A percentile compares a stretch with the other conserved stretches of the same genome.
phyloP scores from a whole-genome alignment of 2,888 invertebrate species.

The Cotesia congregata region DNA sequence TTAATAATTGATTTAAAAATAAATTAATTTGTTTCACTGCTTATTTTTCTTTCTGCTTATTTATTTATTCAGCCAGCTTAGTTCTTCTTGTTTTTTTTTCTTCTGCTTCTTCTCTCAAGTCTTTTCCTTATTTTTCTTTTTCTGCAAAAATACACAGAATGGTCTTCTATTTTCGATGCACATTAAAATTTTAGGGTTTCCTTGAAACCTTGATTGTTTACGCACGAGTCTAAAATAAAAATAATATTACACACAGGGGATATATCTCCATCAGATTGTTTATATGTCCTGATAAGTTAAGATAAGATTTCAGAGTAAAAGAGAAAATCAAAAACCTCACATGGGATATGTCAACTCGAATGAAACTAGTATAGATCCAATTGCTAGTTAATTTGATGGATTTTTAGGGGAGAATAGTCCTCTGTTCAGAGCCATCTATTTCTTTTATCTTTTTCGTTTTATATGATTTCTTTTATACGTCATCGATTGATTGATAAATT shows the following conservation, averaged over 20 bases:
- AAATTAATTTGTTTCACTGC: neutral
- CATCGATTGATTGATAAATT: neutral
- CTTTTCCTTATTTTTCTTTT: too few relatives aligned
- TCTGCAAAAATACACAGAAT: too few relatives aligned
- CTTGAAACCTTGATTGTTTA: neutral
- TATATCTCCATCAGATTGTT: conserved; percentile 2
- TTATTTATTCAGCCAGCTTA: too few relatives aligned
- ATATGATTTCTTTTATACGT: neutral
- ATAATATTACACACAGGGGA: neutral
- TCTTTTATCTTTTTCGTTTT: neutral
- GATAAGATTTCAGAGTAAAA: conserved; percentile 21
- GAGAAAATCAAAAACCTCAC: neutral
- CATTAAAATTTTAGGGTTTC: neutral
- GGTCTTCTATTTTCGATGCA: neutral
- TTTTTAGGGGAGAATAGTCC: neutral
- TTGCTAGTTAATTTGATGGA: conserved; percentile 20
- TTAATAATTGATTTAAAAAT: neutral
- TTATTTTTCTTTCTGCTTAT: too few relatives aligned
- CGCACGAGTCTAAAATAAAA: neutral
- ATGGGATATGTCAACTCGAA: conserved; percentile 18
- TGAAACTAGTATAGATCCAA: conserved; percentile 16
- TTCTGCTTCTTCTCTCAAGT: too few relatives aligned
- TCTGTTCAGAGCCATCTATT: neutral
- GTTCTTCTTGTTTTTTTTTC: too few relatives aligned
- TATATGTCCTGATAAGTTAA: conserved; percentile 4